These are phyloP conservation scores for Laterallus jamaicensis DNA, from an alignment of 2,113 vertebrate genomes.

Conservation along the genomic window DNA sequence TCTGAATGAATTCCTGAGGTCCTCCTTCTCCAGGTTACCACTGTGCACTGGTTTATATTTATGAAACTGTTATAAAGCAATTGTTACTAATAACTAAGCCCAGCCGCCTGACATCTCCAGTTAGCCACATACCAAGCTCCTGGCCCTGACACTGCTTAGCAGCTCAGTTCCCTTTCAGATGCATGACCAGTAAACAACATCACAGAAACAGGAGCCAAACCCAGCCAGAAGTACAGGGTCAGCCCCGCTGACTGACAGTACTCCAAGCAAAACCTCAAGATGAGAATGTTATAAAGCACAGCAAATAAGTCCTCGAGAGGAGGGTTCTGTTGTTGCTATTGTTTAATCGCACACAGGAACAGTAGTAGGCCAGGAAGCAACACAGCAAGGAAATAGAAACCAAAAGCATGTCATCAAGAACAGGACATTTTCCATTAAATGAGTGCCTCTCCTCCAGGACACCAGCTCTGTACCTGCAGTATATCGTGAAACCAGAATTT, in stretches of 20 bases:
- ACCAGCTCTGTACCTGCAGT: neutral
- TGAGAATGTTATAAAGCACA: neutral
- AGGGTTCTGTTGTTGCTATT: neutral
- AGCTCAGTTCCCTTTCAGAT: neutral
- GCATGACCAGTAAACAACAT: neutral
- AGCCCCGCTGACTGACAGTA: neutral
- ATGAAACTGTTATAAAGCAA: neutral
- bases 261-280: neutral
- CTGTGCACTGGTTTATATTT: neutral
- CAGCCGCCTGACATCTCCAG: neutral
- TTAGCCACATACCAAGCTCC: neutral
- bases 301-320: neutral
- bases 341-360: neutral
- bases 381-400: neutral
- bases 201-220: neutral
- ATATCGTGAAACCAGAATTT: neutral
- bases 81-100: neutral
- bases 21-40: neutral
- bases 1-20: neutral
- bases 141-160: neutral
- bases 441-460: neutral
- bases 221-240: neutral
- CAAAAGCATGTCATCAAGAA: neutral
- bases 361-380: neutral
- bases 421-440: neutral